Conservation (phyloP, 2,113 vertebrate genomes). For the Tauraco erythrolophus region DNA sequence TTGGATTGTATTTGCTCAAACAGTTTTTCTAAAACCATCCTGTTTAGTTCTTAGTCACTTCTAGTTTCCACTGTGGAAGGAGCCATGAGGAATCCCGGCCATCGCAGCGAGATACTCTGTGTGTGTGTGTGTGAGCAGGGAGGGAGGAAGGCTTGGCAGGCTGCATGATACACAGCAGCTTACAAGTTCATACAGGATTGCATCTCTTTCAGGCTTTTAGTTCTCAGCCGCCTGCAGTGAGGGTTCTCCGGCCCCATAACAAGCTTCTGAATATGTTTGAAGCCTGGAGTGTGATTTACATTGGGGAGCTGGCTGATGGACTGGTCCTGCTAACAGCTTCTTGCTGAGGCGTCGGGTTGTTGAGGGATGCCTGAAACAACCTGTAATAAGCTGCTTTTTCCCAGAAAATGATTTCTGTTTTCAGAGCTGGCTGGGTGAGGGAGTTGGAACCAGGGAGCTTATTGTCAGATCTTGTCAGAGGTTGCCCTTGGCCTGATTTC, state of each 20-base stretch:
- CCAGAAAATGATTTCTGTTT: background rate
- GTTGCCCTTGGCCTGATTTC: background rate
- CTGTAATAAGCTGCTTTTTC: background rate
- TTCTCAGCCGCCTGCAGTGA: background rate
- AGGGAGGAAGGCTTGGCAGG: background rate
- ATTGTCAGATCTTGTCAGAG: background rate
- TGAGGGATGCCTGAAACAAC: background rate
- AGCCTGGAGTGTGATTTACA: background rate
- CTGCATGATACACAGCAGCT: fast-evolving
- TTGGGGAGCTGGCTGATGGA: background rate
- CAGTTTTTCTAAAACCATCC: background rate
- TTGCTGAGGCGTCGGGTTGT: background rate
- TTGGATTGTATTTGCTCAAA: background rate
- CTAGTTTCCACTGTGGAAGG: background rate
- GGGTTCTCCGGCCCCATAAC: background rate
- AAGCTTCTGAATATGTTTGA: background rate
- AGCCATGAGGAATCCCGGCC: background rate
- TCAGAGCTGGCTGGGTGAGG: background rate
- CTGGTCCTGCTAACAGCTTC: background rate
- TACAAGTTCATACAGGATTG: background rate
- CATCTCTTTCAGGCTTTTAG: background rate
- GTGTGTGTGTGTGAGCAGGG: background rate
- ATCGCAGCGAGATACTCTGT: background rate
- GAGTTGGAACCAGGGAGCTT: background rate
- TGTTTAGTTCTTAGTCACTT: background rate